Conservation (phyloP, 2,113 vertebrate genomes). For the Nothoprocta pentlandii region DNA sequence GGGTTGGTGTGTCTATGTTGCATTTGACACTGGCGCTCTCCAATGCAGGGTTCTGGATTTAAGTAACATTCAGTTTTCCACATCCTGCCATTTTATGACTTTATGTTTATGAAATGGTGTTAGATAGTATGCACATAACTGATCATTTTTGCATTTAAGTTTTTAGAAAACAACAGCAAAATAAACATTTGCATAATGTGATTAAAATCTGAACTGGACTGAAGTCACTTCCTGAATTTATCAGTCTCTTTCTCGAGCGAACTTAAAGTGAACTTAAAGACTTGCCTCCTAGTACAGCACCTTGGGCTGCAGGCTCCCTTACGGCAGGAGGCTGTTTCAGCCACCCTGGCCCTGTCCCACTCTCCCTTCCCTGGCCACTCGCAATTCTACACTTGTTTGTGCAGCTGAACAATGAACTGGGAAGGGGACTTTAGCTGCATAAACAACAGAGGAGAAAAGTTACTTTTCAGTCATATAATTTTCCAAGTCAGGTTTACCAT, state of each 20-base stretch:
- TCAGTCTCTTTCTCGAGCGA: background rate
- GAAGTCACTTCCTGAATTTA: background rate
- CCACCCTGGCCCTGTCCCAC: background rate
- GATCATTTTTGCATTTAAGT: background rate
- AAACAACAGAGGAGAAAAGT: background rate
- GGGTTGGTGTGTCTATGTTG: background rate
- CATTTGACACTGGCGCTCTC: background rate
- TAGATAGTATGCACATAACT: background rate
- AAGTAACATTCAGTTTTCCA: background rate
- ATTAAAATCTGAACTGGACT: background rate
- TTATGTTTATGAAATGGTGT: background rate
- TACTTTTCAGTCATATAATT: background rate
- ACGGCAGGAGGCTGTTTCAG: background rate
- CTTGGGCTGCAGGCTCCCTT: background rate
- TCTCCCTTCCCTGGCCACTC: background rate
- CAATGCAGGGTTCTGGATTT: background rate
- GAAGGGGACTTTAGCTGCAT: background rate
- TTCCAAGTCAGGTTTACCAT: background rate
- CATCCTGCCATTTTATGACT: rapidly evolving
- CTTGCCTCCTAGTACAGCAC: background rate
- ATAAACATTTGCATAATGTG: background rate
- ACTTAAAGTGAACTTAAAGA: background rate
- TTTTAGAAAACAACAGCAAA: background rate
- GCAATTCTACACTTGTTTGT: rapidly evolving
- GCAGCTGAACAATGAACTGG: background rate